Base-by-base conservation (phyloP, 2,888 invertebrate species). In the Lasioglossum pauxillum region DNA sequence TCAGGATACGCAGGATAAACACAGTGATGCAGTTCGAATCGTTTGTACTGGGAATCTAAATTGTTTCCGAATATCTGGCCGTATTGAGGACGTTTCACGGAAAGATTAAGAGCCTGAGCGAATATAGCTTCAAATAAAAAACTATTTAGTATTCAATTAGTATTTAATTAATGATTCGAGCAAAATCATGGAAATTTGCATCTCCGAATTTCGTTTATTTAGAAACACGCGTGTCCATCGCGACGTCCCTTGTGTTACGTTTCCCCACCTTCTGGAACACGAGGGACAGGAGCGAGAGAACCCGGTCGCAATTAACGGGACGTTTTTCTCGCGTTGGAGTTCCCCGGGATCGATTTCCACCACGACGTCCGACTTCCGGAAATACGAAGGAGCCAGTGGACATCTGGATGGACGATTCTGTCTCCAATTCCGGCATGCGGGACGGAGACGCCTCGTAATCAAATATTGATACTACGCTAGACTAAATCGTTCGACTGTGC, bases 381-480 rank as follows among this genome's bases (percentile, higher is more conserved):
- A 76, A 84, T 72, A 80, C 80, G 80, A 84, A 71, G 82, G 84
- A 83, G 80, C 72, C 60, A 69, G 75, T 82, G 88, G 87, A 87
- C 90, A 84, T 77, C 83, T 69, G 76, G 85, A 88, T 75, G 82
- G 86, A 64, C 88, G 85, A 89, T 79, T 81, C 88, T 79, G 86
- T 82, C 88, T 80, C 83, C 86, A 84, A 85, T 85, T 85, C 84
- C 71, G 73, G 60, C 77, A 82, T 84, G 83, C 84, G 85, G 90
- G 87, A 77, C 84, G 89, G 84, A 87, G 88, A 89, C 88, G 91
- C 89, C 92, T 89, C 91, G 90, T 91, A 90, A 89, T 93, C 93
- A 93, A 93, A 93, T 93, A 93, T 93, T 93, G 93, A 93, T 93
- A 93, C 92, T 92, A 91, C 87, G 87, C 89, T 78, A 89, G 87